Percentiles rank a stretch among this genome's conserved stretches.
Conservation (phyloP, 2,797 vertebrate genomes). For the Agapornis canus region DNA sequence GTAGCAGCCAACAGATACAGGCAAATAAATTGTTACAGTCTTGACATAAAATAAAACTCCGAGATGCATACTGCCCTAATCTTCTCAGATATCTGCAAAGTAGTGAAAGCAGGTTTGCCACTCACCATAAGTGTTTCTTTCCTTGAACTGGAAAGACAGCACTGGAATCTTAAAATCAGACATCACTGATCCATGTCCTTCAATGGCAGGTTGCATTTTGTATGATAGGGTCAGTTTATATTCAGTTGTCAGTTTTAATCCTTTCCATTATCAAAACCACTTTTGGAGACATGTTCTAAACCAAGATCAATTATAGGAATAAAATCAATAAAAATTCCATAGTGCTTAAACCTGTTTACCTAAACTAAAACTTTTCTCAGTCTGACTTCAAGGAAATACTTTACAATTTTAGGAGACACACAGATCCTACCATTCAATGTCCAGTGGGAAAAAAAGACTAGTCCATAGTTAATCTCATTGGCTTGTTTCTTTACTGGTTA, state of each 20-base stretch:
- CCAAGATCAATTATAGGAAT: not conserved
- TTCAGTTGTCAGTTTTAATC: not conserved
- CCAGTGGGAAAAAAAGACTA: not conserved
- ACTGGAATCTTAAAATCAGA: not conserved
- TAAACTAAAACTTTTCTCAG: not conserved
- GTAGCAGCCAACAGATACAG: not conserved
- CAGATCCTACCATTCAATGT: not conserved
- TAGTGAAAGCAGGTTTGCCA: not conserved
- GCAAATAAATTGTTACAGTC: not conserved
- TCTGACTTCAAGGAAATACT: not conserved
- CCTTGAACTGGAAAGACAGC: not conserved
- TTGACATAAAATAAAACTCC: not conserved
- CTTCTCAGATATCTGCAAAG: not conserved
- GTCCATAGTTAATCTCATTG: not conserved
- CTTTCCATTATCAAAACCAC: accelerated
- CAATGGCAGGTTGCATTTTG: not conserved
- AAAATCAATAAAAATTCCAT: not conserved
- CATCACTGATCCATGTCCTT: not conserved
- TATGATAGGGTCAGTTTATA: not conserved
- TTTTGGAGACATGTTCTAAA: not conserved
- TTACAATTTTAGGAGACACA: not conserved
- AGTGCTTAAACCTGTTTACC: not conserved
- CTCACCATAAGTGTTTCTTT: not conserved
- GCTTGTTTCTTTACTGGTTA: not conserved
- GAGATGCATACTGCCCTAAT: not conserved